Base-by-base conservation (phyloP, 2,888 invertebrate genomes). In the Tuberolachnus salignus region DNA sequence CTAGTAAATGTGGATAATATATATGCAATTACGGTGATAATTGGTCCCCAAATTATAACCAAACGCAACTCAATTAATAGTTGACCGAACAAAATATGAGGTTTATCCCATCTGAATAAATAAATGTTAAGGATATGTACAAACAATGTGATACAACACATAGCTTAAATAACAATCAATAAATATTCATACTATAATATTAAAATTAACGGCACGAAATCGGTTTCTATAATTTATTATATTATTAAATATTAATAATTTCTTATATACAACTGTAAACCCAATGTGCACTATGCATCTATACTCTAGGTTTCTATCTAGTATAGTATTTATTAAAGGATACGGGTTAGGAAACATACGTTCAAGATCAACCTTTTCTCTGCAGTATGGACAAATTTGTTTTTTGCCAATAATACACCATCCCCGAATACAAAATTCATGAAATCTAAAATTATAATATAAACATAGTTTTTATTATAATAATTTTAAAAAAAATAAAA, bases 341-440 rank as follows among this genome's bases (percentile, higher is more conserved):
- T 92, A 93, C 90, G 94, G 94, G 88, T 94, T 95, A 83, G 92
- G 91, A 86, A 95, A 94, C 92, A 95, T 94, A 85, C 92, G 90
- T 85, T 93, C 93, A 82, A 95, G 89, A 85, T 95, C 95, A 51
- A 95, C 96, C 87, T 98, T 98, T 87, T 99, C 99, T 86, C 98
- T 97, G 88, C 99, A 99, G 87, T 98, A 99, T 4, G 99, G 99
- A 86, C 99, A 99, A 0, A 96, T 98, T 88, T 99, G 98, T 85
- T 97, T 97, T 88, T 99, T 99, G 81, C 99, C 99, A 44, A 99
- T 95, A 84, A 99, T 98, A 86, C 98, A 98, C 99, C 99, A 99
- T 80, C 99, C 99, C 82, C 99, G 90, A 86, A 99, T 98, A 86
- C 99, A 99, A 87, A 98, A 99, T 86, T 94, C 94, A 84, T 94